A percentile compares a stretch with the other conserved stretches of the same genome.
phyloP scores from a whole-genome alignment of 2,113 vertebrate species.

The Dasyornis broadbenti region DNA sequence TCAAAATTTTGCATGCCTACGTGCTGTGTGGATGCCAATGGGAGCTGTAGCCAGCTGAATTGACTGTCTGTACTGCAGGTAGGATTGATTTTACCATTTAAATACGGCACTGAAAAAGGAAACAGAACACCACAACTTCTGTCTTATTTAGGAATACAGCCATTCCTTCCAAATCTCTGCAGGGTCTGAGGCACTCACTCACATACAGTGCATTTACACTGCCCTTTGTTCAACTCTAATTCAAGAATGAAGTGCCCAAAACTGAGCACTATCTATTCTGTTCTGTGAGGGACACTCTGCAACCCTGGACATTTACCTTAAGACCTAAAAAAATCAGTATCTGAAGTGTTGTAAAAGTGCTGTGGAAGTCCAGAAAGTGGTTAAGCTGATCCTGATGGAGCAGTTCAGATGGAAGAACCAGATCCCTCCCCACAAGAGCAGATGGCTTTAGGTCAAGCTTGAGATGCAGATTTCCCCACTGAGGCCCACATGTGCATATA shows the following conservation, averaged over 20 bases:
- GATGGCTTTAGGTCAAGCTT: background rate
- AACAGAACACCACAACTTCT: background rate
- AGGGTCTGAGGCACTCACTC: background rate
- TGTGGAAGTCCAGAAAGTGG: background rate
- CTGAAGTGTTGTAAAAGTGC: background rate
- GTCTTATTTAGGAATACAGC: background rate
- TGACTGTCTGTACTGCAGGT: background rate
- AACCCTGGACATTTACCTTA: background rate
- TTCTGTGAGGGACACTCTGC: background rate
- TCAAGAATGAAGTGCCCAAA: background rate
- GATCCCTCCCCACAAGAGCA: background rate
- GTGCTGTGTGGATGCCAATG: background rate
- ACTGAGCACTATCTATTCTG: background rate
- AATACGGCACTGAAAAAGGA: background rate
- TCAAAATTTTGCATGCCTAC: background rate
- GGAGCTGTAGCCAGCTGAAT: background rate
- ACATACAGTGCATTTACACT: accelerated
- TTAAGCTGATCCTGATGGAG: background rate
- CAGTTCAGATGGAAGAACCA: background rate
- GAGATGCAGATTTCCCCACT: background rate
- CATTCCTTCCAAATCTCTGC: background rate
- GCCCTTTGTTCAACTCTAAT: background rate
- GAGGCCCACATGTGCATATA: background rate
- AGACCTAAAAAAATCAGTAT: background rate
- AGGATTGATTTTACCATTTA: background rate